Conservation (phyloP, 1,140 invertebrate genomes). For the Spodoptera litura region DNA sequence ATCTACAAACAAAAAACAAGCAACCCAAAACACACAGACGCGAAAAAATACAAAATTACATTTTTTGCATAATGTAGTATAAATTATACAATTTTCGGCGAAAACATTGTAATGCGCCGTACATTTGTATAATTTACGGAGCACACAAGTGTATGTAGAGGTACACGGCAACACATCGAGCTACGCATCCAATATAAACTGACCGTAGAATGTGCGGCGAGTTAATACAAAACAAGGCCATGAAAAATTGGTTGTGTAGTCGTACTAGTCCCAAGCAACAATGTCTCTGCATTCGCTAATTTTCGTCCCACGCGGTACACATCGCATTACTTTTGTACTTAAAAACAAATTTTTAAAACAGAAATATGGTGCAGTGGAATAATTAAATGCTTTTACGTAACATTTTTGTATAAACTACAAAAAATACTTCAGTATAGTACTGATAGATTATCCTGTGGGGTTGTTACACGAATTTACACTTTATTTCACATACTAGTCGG, state of each 20-base stretch:
- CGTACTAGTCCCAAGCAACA: not conserved
- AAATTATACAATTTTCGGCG: constrained; percentile 1
- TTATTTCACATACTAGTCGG: too few relatives aligned
- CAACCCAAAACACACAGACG: not conserved
- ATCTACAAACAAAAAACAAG: not conserved
- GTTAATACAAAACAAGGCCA: too few relatives aligned
- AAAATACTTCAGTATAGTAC: not conserved
- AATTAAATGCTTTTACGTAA: not conserved
- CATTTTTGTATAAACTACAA: not conserved
- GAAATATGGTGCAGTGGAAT: constrained; percentile 8
- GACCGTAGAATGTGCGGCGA: too few relatives aligned
- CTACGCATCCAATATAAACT: too few relatives aligned
- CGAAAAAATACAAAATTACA: not conserved
- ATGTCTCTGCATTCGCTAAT: constrained; percentile 24
- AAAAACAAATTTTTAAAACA: not conserved
- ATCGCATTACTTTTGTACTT: not conserved
- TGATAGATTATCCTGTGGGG: too few relatives aligned
- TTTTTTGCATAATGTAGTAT: not conserved
- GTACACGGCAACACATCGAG: too few relatives aligned
- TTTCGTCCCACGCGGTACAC: constrained; percentile 10
- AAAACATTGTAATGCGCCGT: constrained; percentile 16
- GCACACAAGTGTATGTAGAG: not conserved
- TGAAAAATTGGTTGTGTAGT: too few relatives aligned
- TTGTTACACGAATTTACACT: too few relatives aligned
- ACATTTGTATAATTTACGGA: constrained; percentile 32